These are phyloP conservation scores for Sinella curviseta DNA, from an alignment of 1,140 invertebrate species.

Conservation along the genomic window DNA sequence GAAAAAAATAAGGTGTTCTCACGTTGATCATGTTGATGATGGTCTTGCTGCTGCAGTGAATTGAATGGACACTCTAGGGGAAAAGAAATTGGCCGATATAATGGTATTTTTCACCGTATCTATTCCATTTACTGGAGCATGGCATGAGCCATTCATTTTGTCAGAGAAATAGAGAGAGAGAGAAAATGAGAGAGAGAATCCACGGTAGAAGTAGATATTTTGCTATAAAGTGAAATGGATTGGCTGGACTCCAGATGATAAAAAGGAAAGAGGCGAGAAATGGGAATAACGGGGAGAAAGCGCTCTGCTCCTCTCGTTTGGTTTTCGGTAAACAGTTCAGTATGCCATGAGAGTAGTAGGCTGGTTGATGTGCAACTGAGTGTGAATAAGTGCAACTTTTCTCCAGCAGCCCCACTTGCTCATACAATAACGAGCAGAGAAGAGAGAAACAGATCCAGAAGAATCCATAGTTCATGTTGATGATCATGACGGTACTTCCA, in stretches of 20 bases:
- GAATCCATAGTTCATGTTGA: no score
- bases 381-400: conserved; percentile 12
- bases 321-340: not conserved
- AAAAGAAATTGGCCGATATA: not conserved
- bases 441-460: no score
- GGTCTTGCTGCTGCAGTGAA: not conserved
- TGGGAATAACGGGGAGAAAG: not conserved
- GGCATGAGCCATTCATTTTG: not conserved
- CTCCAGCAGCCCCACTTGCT: not conserved
- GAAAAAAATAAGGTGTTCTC: not conserved
- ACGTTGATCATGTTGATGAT: not conserved
- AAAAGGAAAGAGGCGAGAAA: not conserved
- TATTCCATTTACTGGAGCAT: not conserved
- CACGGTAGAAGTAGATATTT: no score
- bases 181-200: not conserved
- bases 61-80: not conserved
- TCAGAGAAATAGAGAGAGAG: not conserved
- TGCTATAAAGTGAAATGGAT: no score
- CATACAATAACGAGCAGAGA: no score
- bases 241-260: not conserved
- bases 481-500: no score
- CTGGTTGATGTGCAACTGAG: not conserved
- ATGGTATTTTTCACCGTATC: not conserved
- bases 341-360: not conserved
- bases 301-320: not conserved